Percentiles rank a stretch among this genome's conserved stretches.
phyloP scores from a whole-genome alignment of 2,888 invertebrate species.

The Athrips mouffetella region DNA sequence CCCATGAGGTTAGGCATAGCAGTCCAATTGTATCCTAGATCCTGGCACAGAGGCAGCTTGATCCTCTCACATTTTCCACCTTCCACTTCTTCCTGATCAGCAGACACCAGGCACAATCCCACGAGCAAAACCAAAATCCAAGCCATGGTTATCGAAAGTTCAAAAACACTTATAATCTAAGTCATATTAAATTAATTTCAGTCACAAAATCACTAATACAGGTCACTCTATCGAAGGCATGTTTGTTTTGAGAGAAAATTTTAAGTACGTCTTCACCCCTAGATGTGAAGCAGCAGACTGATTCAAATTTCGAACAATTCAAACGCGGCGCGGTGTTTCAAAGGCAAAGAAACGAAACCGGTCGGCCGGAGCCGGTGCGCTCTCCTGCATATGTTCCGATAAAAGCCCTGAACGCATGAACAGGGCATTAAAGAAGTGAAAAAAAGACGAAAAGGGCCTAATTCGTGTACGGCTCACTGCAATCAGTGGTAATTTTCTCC shows the following conservation, averaged over 20 bases:
- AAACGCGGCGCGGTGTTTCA: conserved; percentile 47
- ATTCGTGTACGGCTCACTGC: conserved; percentile 74
- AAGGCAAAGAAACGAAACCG: conserved; percentile 69
- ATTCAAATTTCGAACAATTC: conserved; percentile 49
- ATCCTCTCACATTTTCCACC: conserved; percentile 87
- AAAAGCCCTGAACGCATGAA: conserved; percentile 73
- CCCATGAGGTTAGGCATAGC: conserved; percentile 92
- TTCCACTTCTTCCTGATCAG: conserved; percentile 65
- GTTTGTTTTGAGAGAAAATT: conserved; percentile 26
- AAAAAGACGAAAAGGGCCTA: conserved; percentile 65
- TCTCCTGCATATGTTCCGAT: conserved; percentile 69
- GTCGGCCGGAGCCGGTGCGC: conserved; percentile 62
- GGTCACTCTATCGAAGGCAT: conserved; percentile 62
- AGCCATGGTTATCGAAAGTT: conserved; percentile 50
- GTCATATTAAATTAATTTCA: conserved; percentile 52
- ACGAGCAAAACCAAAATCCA: conserved; percentile 59
- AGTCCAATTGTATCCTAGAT: conserved; percentile 91
- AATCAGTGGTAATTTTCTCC: conserved; percentile 70
- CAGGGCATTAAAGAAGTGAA: conserved; percentile 67
- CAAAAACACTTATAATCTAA: conserved; percentile 39
- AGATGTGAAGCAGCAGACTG: conserved; percentile 53
- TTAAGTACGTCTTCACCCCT: conserved; percentile 37
- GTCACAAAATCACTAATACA: conserved; percentile 54
- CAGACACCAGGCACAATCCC: conserved; percentile 54
- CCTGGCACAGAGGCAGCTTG: conserved; percentile 86